phyloP scores from a whole-genome alignment of 2,797 vertebrate genomes.

The Enteromius trimaculatus region DNA sequence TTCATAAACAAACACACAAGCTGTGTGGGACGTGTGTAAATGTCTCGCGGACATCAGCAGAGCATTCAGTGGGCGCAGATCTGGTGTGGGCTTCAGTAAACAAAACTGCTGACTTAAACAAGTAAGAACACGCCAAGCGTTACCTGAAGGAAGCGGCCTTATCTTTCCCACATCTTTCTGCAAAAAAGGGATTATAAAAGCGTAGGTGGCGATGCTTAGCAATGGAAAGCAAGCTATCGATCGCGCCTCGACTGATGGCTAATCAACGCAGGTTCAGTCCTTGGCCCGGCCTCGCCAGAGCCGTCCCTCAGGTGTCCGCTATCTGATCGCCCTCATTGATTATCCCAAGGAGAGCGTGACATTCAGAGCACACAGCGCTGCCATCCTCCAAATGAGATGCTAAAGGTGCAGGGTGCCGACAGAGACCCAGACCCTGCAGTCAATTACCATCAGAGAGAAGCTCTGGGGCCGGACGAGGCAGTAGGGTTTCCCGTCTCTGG shows the following conservation, averaged over 20 bases:
- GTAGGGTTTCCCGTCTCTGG: slow-evolving; percentile 29
- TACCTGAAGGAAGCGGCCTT: background rate
- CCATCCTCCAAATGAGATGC: slow-evolving; percentile 37
- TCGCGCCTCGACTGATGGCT: slow-evolving; percentile 15
- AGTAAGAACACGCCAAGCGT: background rate
- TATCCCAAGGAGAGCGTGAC: slow-evolving; percentile 78
- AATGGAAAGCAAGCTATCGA: slow-evolving; percentile 38
- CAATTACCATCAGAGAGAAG: slow-evolving; percentile 64
- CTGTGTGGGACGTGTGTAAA: background rate
- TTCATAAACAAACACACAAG: slow-evolving; percentile 3
- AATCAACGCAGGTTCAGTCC: slow-evolving; percentile 58
- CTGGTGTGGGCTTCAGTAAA: background rate
- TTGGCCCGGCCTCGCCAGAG: slow-evolving; percentile 58
- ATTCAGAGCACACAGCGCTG: slow-evolving; percentile 69
- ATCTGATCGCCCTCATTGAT: slow-evolving; percentile 80
- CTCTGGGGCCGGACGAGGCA: background rate
- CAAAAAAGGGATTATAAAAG: slow-evolving; percentile 1
- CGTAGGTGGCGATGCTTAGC: background rate
- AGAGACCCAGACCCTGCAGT: slow-evolving; percentile 42
- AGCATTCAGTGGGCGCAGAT: background rate
- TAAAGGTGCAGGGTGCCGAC: slow-evolving; percentile 9
- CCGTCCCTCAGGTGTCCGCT: slow-evolving; percentile 75
- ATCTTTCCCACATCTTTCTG: background rate
- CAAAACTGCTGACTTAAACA: background rate
- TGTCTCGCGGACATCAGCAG: background rate